A percentile compares a stretch with the other conserved stretches of the same genome.
Evolutionary conservation across 2,113 vertebrate species (phyloP).

Genomic region (Prionailurus bengalensis): DNA sequence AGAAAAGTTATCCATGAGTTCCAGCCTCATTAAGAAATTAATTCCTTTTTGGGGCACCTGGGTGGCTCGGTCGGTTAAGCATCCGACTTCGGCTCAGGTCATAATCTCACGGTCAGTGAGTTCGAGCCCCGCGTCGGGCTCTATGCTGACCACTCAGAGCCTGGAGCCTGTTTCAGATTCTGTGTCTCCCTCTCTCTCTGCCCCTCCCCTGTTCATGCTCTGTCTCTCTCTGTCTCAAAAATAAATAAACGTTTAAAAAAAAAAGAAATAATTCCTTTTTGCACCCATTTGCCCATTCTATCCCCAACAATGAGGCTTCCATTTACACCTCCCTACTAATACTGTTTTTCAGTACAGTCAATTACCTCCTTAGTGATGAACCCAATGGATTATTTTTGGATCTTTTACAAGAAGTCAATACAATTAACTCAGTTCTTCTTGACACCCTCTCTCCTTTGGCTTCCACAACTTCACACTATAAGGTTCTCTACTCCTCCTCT

Average conservation of each 20-base stretch:
- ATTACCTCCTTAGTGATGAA: neutral
- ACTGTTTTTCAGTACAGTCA: neutral
- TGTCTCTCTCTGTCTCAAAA: too few relatives aligned
- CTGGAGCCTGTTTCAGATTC: too few relatives aligned
- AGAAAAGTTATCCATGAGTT: neutral
- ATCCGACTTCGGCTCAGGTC: too few relatives aligned
- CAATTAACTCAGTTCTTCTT: neutral
- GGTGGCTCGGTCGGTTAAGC: too few relatives aligned
- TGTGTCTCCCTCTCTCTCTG: too few relatives aligned
- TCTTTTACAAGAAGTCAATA: neutral
- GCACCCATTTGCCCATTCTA: neutral
- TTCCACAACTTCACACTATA: neutral
- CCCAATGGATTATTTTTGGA: neutral
- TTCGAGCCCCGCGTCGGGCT: too few relatives aligned
- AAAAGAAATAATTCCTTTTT: neutral
- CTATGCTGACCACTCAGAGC: too few relatives aligned
- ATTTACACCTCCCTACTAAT: neutral
- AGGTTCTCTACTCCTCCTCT: neutral
- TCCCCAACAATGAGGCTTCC: neutral
- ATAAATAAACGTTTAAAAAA: too few relatives aligned
- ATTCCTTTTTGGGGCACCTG: neutral
- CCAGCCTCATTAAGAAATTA: neutral
- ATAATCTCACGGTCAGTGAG: too few relatives aligned
- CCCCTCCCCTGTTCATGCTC: too few relatives aligned
- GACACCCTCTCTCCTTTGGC: neutral